Evolutionary conservation across 2,888 invertebrate genomes (phyloP).

Genomic region (Tipula vernalis): DNA sequence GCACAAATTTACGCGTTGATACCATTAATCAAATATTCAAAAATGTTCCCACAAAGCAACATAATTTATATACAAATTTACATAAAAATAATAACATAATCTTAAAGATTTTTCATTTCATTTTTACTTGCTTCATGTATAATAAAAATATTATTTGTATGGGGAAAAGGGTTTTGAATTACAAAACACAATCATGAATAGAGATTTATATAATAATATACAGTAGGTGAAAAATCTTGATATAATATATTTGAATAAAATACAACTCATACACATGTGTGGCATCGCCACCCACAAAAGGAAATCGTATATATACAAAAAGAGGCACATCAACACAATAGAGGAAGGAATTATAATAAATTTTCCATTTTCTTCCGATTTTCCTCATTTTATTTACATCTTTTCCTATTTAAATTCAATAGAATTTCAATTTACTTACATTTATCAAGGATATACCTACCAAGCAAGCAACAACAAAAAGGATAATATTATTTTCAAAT

Average conservation of each 20-base stretch:
- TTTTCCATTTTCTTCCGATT: neutral
- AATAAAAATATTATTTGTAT: neutral
- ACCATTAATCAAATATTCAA: neutral
- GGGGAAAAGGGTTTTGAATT: neutral
- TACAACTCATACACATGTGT: neutral
- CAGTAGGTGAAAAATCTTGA: neutral
- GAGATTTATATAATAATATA: neutral
- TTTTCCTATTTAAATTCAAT: constrained; percentile 4
- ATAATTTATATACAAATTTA: neutral
- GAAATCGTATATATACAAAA: neutral
- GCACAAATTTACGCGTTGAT: neutral
- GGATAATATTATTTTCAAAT: neutral
- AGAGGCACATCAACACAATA: neutral
- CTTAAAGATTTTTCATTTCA: neutral
- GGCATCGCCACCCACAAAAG: neutral
- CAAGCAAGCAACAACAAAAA: neutral
- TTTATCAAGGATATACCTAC: neutral
- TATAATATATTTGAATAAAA: neutral
- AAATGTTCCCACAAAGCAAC: neutral
- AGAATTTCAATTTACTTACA: neutral
- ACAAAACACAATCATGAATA: neutral
- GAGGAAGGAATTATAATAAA: constrained; percentile 4
- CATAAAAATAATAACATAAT: neutral
- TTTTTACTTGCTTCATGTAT: neutral
- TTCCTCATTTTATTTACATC: neutral